A percentile compares a stretch with the other conserved stretches of the same genome.
Evolutionary conservation across 2,888 invertebrate species (phyloP).

Genomic region (Melinopterus prodromus): DNA sequence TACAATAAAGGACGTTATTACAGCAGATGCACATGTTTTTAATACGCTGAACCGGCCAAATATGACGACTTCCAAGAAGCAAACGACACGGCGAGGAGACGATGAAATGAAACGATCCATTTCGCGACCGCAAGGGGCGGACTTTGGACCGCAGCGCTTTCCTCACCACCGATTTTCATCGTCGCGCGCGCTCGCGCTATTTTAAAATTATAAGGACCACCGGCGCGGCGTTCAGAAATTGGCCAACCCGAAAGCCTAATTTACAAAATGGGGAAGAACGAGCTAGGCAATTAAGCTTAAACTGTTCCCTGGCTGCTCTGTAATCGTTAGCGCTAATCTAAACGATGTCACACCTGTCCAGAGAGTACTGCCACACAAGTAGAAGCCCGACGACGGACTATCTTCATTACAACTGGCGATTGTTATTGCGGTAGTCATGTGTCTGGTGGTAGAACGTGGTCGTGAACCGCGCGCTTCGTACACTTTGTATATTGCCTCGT

Average conservation of each 20-base stretch:
- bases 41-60: background rate
- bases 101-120: background rate
- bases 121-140: conserved; percentile 4
- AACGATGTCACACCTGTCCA: conserved; percentile 25
- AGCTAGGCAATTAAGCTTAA: background rate
- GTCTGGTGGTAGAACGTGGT: background rate
- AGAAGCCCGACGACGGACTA: background rate
- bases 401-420: background rate
- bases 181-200: background rate
- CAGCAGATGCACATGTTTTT: background rate
- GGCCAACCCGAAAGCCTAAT: background rate
- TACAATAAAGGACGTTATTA: background rate
- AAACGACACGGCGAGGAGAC: background rate
- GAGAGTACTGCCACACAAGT: conserved; percentile 15
- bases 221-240: background rate
- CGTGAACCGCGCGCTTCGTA: background rate
- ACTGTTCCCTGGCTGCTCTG: background rate
- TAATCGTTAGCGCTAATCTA: conserved; percentile 14
- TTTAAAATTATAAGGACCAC: conserved; percentile 4
- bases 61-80: background rate
- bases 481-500: background rate
- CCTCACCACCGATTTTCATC: background rate
- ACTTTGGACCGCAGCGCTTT: background rate
- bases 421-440: background rate
- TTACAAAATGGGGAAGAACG: background rate